These are phyloP conservation scores for Clarias macrocephalus DNA, from an alignment of 2,113 vertebrate genomes.

Conservation along the genomic window DNA sequence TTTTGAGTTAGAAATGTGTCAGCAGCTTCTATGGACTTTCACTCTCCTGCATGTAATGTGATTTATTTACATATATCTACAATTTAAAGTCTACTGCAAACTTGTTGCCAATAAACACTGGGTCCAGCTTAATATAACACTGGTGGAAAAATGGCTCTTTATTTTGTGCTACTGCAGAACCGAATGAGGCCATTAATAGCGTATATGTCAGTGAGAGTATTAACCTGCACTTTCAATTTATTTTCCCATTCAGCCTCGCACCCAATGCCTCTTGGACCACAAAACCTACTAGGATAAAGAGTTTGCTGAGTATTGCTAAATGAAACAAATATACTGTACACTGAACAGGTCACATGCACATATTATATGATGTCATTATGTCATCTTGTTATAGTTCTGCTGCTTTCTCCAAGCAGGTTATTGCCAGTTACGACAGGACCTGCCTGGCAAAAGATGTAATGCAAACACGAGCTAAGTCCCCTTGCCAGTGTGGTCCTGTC, in stretches of 20 bases:
- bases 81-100: background rate
- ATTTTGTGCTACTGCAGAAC: background rate
- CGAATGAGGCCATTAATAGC: background rate
- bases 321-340: background rate
- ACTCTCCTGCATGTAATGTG: background rate
- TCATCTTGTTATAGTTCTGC: background rate
- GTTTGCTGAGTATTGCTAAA: background rate
- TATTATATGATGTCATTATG: background rate
- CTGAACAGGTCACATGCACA: background rate
- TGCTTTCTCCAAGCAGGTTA: background rate
- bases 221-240: background rate
- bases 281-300: background rate
- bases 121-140: too few species aligned
- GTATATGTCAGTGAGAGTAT: background rate
- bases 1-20: background rate
- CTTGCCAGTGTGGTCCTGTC: background rate
- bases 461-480: background rate
- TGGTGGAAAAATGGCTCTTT: too few species aligned
- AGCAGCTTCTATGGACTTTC: background rate
- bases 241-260: too few species aligned
- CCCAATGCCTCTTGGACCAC: background rate
- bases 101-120: background rate
- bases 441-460: background rate
- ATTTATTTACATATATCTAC: slow-evolving; percentile 11
- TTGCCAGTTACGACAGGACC: background rate